Evolutionary conservation across 2,113 vertebrate genomes (phyloP).

Genomic region (Pterophyllum scalare): DNA sequence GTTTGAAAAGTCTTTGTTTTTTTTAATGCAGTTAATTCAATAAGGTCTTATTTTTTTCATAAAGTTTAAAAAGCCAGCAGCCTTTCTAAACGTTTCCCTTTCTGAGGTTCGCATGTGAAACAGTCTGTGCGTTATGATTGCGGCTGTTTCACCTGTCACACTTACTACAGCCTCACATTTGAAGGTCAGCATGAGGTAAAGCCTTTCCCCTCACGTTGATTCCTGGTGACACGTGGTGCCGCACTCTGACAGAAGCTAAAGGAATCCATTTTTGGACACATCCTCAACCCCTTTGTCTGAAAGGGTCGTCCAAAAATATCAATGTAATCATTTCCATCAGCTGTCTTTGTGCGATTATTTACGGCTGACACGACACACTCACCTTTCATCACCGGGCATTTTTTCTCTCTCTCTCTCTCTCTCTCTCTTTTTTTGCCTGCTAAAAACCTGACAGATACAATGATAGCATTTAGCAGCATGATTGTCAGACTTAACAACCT

Average conservation of each 20-base stretch:
- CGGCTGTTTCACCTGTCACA: slow-evolving; percentile 63
- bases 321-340: slow-evolving; percentile 39
- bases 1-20: neutral
- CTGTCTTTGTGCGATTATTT: slow-evolving; percentile 40
- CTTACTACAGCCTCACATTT: slow-evolving; percentile 52
- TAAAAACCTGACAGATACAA: slow-evolving; percentile 23
- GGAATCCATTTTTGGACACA: slow-evolving; percentile 49
- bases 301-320: slow-evolving; percentile 40
- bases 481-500: slow-evolving; percentile 28
- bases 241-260: slow-evolving; percentile 55
- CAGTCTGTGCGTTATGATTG: slow-evolving; percentile 37
- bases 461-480: slow-evolving; percentile 25
- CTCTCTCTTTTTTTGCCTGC: slow-evolving; percentile 2
- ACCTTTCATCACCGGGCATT: slow-evolving; percentile 35
- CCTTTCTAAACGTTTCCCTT: neutral
- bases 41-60: neutral
- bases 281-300: slow-evolving; percentile 35
- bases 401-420: slow-evolving; percentile 9
- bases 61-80: neutral
- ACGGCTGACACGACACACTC: slow-evolving; percentile 39
- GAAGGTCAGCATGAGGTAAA: slow-evolving; percentile 65
- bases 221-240: slow-evolving; percentile 45
- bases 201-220: slow-evolving; percentile 55
- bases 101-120: fast-evolving
- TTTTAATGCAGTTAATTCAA: neutral